Evolutionary conservation across 1,140 invertebrate species (phyloP), one percentile per base, ranked within the genome.

Genomic region (Diachasma alloeum): DNA sequence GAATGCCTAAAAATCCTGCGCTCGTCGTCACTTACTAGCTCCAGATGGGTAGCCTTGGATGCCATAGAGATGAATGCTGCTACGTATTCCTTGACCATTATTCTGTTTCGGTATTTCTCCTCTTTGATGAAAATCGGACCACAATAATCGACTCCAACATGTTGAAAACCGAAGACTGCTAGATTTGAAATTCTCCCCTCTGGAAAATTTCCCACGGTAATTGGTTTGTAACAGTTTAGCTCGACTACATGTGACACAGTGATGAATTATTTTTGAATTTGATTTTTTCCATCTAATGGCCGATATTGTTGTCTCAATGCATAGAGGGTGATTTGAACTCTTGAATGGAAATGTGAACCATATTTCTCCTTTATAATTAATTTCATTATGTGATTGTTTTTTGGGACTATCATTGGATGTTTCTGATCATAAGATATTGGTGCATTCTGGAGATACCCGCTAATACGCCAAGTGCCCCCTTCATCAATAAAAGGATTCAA

Each of bases 311-410:
- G 59, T 11, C 82, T 15, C 11, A 83, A 44, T 22, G 71, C 42
- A 71, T 63, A 72, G 24, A n/a, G n/a, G 83, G 56, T 4, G 82
- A 46, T 13, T 79, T 84, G 83, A 19, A 76, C 48, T 15, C 83
- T 84, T 1, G 74, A 72, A 76, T 87, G 85, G 11, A 83, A 68
- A 31, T 79, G 63, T 39, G 39, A 24, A 4, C 22, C 9, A 53
- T 88, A 86, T 22, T 76, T 48, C 71, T 81, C 10, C 1, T 11
- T 10, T 17, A 82, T 80, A 3, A 85, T 69, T 22, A 84, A 22
- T 17, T 74, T 69, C 1, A 78, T 80, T 0, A 84, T 15, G 26
- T 71, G 79, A 69, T 78, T 17, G 8, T 66, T 48, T 56, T 24
- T 31, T 19, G 81, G 77, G 13, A 85, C 56, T 13, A 84, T 59